phyloP scores from a whole-genome alignment of 2,888 invertebrate species.

The Catocala sponsa region DNA sequence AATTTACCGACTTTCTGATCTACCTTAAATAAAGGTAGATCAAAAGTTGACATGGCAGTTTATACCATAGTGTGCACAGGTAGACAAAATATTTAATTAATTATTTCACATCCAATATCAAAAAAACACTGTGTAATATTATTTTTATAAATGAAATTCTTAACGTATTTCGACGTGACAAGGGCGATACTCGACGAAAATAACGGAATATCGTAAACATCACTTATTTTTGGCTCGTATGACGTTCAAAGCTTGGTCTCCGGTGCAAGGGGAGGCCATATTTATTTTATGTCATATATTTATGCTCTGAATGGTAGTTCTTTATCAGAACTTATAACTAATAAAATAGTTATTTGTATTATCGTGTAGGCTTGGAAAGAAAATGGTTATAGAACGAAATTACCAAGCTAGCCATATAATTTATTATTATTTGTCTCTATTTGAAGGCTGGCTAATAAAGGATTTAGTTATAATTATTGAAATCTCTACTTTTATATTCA shows the following conservation, averaged over 20 bases:
- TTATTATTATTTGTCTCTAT: no score
- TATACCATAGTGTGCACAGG: not conserved
- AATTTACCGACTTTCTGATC: no score
- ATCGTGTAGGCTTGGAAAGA: no score
- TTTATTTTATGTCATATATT: not conserved
- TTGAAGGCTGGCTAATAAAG: no score
- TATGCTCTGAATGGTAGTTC: not conserved
- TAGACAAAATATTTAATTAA: constrained; percentile 8
- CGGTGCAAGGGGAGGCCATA: not conserved
- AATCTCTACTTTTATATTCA: no score
- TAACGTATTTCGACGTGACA: constrained; percentile 4
- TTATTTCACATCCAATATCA: constrained; percentile 2
- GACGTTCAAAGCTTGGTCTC: not conserved
- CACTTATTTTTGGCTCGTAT: not conserved
- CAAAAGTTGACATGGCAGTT: not conserved
- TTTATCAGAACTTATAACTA: no score
- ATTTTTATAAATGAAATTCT: constrained; percentile 6
- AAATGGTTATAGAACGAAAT: no score
- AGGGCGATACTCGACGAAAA: not conserved
- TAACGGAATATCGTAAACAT: not conserved
- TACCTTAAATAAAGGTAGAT: no score
- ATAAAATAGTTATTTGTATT: no score
- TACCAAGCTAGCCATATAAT: no score
- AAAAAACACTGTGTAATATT: constrained; percentile 1
- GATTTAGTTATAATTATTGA: no score